Percentiles rank a stretch among this genome's conserved stretches.
Evolutionary conservation across 1,140 invertebrate species (phyloP).

Genomic region (Anastrepha ludens): DNA sequence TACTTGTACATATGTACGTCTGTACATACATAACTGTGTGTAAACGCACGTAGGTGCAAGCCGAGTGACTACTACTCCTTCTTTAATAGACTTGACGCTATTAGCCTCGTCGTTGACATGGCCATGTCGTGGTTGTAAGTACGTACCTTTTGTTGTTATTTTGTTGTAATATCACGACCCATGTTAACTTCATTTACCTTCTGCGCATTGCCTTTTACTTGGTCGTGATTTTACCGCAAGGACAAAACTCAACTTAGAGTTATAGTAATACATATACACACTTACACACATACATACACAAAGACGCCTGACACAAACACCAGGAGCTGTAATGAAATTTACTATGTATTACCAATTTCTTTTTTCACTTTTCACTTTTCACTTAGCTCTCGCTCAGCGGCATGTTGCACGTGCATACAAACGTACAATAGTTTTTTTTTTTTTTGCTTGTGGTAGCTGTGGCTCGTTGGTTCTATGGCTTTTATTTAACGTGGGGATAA

Average conservation of each 20-base stretch:
- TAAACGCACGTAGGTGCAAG: not conserved
- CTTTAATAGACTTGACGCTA: not conserved
- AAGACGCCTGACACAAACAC: not conserved
- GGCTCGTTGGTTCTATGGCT: not conserved
- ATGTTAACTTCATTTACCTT: slow-evolving; percentile 27
- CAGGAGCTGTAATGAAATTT: slow-evolving; percentile 14
- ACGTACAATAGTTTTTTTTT: not conserved
- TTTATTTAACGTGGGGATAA: slow-evolving; percentile 41
- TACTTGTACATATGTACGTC: not conserved
- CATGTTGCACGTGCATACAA: not conserved
- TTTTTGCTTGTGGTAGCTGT: not conserved
- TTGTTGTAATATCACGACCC: not conserved
- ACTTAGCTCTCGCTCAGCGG: slow-evolving; percentile 24
- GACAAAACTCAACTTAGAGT: not conserved
- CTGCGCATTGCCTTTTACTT: not conserved
- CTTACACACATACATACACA: not conserved
- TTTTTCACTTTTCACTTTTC: slow-evolving; percentile 18
- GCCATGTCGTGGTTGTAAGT: not conserved
- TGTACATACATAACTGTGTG: not conserved
- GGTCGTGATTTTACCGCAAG: slow-evolving; percentile 7
- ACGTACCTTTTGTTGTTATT: not conserved
- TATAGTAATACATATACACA: not conserved
- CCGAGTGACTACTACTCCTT: not conserved
- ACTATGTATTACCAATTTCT: slow-evolving; percentile 8
- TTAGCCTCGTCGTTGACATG: not conserved